These are phyloP conservation scores for Thera obeliscata DNA, from an alignment of 2,888 invertebrate species.

Conservation along the genomic window DNA sequence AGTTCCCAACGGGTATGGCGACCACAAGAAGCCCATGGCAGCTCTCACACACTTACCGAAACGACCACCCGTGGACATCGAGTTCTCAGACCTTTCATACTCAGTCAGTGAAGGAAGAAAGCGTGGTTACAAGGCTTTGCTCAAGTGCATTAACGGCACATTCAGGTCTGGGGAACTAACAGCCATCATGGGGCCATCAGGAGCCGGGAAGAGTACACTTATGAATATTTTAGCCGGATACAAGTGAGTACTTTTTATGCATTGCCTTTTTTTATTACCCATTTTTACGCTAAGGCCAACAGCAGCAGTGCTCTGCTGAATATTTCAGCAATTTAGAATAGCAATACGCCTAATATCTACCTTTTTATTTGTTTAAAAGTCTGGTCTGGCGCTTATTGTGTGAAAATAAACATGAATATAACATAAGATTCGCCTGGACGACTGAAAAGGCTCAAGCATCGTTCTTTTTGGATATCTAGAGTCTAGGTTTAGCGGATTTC, in stretches of 20 bases:
- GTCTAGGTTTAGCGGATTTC: too few species aligned
- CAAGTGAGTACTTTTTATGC: constrained; percentile 85
- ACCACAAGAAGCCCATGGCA: constrained; percentile 89
- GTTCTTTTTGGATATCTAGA: too few species aligned
- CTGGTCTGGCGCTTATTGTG: too few species aligned
- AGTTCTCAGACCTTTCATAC: constrained; percentile 94
- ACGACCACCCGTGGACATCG: constrained; percentile 94
- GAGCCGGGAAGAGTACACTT: constrained; percentile 90
- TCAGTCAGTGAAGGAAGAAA: constrained; percentile 93
- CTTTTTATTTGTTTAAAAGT: too few species aligned
- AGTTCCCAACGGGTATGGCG: constrained; percentile 89
- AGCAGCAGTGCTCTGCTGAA: not conserved
- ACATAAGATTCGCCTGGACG: too few species aligned
- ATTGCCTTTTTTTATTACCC: constrained; percentile 12
- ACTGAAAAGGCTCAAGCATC: too few species aligned
- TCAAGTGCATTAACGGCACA: constrained; percentile 94
- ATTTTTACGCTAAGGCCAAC: constrained; percentile 13
- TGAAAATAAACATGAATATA: too few species aligned
- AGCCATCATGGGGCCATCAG: constrained; percentile 98
- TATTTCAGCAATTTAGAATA: too few species aligned
- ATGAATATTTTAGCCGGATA: constrained; percentile 96
- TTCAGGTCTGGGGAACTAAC: constrained; percentile 96
- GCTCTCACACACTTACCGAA: constrained; percentile 92
- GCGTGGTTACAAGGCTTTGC: constrained; percentile 92
- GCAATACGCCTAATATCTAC: too few species aligned